Evolutionary conservation across 2,797 vertebrate genomes (phyloP).

Genomic region (Danio kyathit): DNA sequence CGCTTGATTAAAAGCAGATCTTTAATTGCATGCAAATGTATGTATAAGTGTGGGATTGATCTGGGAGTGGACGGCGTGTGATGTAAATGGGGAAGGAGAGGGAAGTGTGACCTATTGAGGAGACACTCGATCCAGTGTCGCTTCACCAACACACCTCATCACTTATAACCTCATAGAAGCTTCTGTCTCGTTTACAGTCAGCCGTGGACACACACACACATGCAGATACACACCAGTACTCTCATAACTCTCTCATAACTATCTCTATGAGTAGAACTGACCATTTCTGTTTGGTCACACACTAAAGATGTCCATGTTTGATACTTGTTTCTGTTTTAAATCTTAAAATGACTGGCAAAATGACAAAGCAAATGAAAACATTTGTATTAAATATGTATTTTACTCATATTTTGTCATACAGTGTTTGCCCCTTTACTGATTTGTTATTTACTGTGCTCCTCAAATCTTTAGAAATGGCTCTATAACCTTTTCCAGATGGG

Average conservation of each 20-base stretch:
- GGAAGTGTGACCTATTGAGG: conserved; percentile 79
- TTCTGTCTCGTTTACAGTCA: conserved; percentile 61
- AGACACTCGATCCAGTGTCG: conserved; percentile 84
- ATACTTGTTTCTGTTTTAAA: no score
- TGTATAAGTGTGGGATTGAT: conserved; percentile 82
- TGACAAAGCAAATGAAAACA: no score
- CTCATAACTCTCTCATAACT: background rate
- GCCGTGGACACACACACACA: background rate
- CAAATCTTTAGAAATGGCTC: no score
- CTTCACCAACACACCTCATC: conserved; percentile 79
- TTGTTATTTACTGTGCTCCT: no score
- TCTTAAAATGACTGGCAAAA: no score
- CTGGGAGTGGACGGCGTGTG: conserved; percentile 72
- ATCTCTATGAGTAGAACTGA: no score
- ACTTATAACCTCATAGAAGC: conserved; percentile 76
- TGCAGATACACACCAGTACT: background rate
- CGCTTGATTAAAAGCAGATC: conserved; percentile 77
- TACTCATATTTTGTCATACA: no score
- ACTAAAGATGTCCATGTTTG: no score
- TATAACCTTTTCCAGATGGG: no score
- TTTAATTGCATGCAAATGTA: conserved; percentile 82
- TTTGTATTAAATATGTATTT: no score
- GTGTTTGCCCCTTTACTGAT: no score
- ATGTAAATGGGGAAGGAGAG: conserved; percentile 80
- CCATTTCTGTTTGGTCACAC: no score